Evolutionary conservation across 2,797 vertebrate genomes (phyloP), one percentile per base, ranked within the genome.

Genomic region (Gallinago solitaria): DNA sequence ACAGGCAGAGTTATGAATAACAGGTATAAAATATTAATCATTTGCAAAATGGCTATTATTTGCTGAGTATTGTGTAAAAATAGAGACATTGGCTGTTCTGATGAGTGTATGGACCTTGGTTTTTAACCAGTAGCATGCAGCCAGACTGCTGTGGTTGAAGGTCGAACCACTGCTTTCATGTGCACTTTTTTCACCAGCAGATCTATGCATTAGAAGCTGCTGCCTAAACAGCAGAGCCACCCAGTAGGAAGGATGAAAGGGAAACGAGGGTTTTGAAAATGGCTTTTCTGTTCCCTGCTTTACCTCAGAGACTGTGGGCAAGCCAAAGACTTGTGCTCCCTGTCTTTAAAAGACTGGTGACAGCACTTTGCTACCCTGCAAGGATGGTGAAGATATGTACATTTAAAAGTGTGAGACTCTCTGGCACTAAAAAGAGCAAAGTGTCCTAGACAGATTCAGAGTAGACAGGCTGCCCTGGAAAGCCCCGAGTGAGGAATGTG

Each of bases 391-490:
- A 82, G 83, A 41, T 56, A 61, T 1, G 23, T 35, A 51, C 63
- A 48, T 67, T 90, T 91, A 84, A 88, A 74, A 65, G 47, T 43
- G 28, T 13, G 41, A 83, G 73, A 69, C 45, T 59, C 57, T 67
- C 51, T 70, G 85, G 33, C 41, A 71, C 83, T 94, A 61, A 77
- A 92, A 87, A 54, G 53, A 61, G 57, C 80, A 65, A 87, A 87
- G 65, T 4, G 2, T 75, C 83, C 68, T 68, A 69, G 75, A 74
- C 56, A 77, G 88, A 75, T 43, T 75, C 45, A 74, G 75, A 80
- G 70, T 28, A 95, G 85, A 92, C 74, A 87, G 77, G 51, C 77
- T 94, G 90, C 77, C 85, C 94, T 93, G 85, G 68, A 87, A 95
- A 95, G 75, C 60, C 65, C 83, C 3, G 15, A 65, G 57, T 90